These are phyloP conservation scores for Melanotaenia boesemani DNA, from an alignment of 2,797 vertebrate species.

Conservation along the genomic window DNA sequence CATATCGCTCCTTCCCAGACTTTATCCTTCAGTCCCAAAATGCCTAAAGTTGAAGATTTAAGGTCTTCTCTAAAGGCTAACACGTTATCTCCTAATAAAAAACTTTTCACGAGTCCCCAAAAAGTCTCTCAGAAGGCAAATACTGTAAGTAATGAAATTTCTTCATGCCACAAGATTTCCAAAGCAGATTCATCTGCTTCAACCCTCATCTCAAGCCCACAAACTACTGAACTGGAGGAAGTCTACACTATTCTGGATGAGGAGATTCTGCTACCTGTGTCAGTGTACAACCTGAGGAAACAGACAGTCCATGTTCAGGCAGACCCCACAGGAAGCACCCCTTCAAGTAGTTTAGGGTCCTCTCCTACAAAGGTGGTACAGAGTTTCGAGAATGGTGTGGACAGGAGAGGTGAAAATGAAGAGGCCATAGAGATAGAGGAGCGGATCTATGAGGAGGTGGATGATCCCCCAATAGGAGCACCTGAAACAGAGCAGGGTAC, in stretches of 20 bases:
- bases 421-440: constrained; percentile 60
- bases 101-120: constrained; percentile 36
- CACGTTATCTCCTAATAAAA: constrained; percentile 24
- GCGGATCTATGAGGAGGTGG: constrained; percentile 76
- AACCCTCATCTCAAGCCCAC: constrained; percentile 77
- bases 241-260: constrained; percentile 84
- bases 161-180: constrained; percentile 37
- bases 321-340: constrained; percentile 38
- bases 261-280: constrained; percentile 79
- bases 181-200: constrained; percentile 51
- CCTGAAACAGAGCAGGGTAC: constrained; percentile 43
- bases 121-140: constrained; percentile 47
- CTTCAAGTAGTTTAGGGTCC: constrained; percentile 48
- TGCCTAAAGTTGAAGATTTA: constrained; percentile 50
- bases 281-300: constrained; percentile 72
- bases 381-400: constrained; percentile 27
- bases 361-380: constrained; percentile 65
- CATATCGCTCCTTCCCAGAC: constrained; percentile 34
- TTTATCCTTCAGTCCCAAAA: constrained; percentile 48
- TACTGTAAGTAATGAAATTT: constrained; percentile 25
- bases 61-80: constrained; percentile 54
- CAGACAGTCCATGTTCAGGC: constrained; percentile 58
- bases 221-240: constrained; percentile 84
- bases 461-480: constrained; percentile 50
- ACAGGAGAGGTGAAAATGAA: constrained; percentile 27